Evolutionary conservation across 2,888 invertebrate species (phyloP).

Genomic region (Melipona beecheii): DNA sequence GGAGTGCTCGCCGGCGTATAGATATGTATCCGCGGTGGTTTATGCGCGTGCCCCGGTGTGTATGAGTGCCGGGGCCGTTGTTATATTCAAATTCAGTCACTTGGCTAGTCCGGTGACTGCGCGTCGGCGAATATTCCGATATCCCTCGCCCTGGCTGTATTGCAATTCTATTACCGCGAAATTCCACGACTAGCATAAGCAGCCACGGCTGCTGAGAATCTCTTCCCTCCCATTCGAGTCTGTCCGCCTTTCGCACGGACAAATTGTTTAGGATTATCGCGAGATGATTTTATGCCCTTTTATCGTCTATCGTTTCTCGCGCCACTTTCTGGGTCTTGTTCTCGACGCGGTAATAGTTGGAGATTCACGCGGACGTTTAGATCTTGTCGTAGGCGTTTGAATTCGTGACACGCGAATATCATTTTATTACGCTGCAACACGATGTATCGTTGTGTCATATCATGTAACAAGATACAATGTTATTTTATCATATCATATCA

Average conservation of each 20-base stretch:
- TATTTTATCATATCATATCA: too few relatives aligned
- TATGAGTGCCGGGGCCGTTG: slow-evolving; percentile 77
- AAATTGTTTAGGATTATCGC: slow-evolving; percentile 66
- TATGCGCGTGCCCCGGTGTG: slow-evolving; percentile 75
- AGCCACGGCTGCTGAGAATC: slow-evolving; percentile 44
- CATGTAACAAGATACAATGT: too few relatives aligned
- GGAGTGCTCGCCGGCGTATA: slow-evolving; percentile 64
- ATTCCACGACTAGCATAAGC: slow-evolving; percentile 69
- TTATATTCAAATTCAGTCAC: slow-evolving; percentile 82
- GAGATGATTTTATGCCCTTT: slow-evolving; percentile 58
- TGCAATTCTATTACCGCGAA: slow-evolving; percentile 67
- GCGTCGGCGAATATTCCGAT: slow-evolving; percentile 79
- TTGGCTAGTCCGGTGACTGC: slow-evolving; percentile 79
- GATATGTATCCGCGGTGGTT: slow-evolving; percentile 81
- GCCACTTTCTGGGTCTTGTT: background rate
- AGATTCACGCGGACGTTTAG: background rate
- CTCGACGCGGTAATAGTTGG: too few relatives aligned
- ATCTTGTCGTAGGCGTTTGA: too few relatives aligned
- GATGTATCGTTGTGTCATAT: too few relatives aligned
- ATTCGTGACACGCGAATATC: background rate
- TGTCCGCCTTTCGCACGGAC: slow-evolving; percentile 23
- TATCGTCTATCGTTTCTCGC: background rate
- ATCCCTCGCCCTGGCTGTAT: slow-evolving; percentile 62
- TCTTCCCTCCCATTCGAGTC: slow-evolving; percentile 9
- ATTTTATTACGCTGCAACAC: background rate